These are phyloP conservation scores for Polydrusus tereticollis DNA, from an alignment of 2,888 invertebrate species.

Conservation along the genomic window DNA sequence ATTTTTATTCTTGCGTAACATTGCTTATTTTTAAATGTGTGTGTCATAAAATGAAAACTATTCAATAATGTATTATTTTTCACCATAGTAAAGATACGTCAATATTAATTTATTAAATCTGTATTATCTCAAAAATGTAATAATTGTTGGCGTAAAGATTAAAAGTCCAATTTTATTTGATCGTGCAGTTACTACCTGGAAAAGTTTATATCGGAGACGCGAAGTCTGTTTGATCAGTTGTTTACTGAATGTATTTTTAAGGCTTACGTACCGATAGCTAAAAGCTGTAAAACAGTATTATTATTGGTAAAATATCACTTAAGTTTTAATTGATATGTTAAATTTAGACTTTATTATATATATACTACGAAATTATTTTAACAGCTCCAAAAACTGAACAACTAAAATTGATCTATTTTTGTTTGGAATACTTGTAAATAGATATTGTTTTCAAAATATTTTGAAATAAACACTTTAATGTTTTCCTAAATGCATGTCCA, in stretches of 20 bases:
- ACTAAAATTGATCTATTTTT: background rate
- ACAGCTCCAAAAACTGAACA: background rate
- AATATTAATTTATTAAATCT: background rate
- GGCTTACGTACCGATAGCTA: background rate
- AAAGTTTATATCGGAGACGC: background rate
- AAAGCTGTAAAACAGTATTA: background rate
- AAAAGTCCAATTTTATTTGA: background rate
- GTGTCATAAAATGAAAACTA: no score
- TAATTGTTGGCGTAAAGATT: background rate
- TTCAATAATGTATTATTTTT: background rate
- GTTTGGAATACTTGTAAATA: background rate
- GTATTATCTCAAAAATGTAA: background rate
- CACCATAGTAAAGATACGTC: background rate
- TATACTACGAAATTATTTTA: no score
- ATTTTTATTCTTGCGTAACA: no score
- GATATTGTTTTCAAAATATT: background rate
- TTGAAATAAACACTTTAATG: background rate
- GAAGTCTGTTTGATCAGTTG: conserved; percentile 12
- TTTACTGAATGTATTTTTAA: background rate
- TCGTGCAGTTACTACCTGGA: background rate
- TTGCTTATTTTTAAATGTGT: no score
- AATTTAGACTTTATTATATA: background rate
- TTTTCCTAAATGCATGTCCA: no score
- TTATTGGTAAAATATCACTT: background rate
- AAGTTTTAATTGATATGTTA: background rate